These are phyloP conservation scores for Lepilemur septentrionalis DNA, from an alignment of 2,797 vertebrate genomes.

Conservation along the genomic window DNA sequence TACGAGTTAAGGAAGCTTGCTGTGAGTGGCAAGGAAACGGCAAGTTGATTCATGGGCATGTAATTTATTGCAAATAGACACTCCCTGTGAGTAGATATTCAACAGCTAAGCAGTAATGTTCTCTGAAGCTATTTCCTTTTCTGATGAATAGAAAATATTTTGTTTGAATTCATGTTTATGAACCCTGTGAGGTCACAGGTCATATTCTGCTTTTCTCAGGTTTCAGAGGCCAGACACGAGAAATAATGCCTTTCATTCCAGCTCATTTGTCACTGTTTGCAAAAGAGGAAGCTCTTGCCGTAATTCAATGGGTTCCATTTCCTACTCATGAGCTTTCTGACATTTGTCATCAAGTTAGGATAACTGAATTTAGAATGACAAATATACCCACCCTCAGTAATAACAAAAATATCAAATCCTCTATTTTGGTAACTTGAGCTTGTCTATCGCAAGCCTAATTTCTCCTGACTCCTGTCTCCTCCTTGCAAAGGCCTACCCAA, in stretches of 20 bases:
- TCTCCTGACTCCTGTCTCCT: neutral
- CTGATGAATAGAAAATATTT: neutral
- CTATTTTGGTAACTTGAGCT: neutral
- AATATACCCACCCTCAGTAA: neutral
- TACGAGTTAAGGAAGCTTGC: neutral
- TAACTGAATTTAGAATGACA: neutral
- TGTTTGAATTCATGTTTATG: constrained; percentile 26
- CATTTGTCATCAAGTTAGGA: neutral
- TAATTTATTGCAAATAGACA: neutral
- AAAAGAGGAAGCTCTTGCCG: neutral
- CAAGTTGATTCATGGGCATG: neutral
- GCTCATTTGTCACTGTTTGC: neutral
- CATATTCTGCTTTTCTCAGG: neutral
- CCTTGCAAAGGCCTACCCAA: neutral
- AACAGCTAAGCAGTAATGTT: neutral
- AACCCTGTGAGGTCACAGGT: neutral
- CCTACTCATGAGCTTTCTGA: neutral
- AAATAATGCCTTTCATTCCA: neutral
- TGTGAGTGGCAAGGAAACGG: neutral
- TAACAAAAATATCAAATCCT: neutral
- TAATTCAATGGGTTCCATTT: neutral
- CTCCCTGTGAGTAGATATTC: neutral
- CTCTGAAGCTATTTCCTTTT: neutral
- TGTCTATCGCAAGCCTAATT: neutral
- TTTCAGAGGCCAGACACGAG: neutral